These are phyloP conservation scores for Scaptomyza montana DNA, from an alignment of 1,140 invertebrate species.

Conservation along the genomic window DNA sequence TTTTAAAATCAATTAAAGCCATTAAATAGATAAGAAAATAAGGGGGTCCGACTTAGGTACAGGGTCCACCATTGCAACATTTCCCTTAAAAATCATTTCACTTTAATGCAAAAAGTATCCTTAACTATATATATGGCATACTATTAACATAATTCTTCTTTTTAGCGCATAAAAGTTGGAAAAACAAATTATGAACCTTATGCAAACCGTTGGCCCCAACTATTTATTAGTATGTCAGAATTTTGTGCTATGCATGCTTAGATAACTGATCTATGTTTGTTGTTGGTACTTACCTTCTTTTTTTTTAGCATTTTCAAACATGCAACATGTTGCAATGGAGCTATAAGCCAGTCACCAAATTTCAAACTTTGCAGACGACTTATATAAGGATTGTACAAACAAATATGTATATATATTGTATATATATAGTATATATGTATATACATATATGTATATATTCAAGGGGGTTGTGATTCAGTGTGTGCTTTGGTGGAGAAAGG, in stretches of 20 bases:
- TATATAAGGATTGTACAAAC: conserved; percentile 17
- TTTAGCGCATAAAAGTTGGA: conserved; percentile 9
- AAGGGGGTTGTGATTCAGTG: not conserved
- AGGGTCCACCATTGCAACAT: too few relatives aligned
- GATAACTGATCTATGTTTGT: conserved; percentile 42
- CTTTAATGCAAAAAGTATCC: too few relatives aligned
- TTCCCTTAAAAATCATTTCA: too few relatives aligned
- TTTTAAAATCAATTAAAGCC: too few relatives aligned
- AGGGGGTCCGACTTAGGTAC: too few relatives aligned
- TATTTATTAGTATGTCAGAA: conserved; percentile 9
- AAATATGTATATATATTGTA: not conserved
- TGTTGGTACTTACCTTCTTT: too few relatives aligned
- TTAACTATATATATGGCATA: too few relatives aligned
- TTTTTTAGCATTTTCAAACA: conserved; percentile 64
- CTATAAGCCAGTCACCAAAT: conserved; percentile 57
- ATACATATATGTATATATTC: too few relatives aligned
- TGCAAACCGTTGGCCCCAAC: not conserved
- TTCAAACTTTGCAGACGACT: conserved; percentile 64
- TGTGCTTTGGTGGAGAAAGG: not conserved
- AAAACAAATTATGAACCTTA: conserved; percentile 13
- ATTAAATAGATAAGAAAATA: too few relatives aligned
- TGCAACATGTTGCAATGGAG: conserved; percentile 78
- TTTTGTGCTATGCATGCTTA: conserved; percentile 17
- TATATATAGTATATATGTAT: not conserved
- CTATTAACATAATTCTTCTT: conserved; percentile 1